A percentile compares a stretch with the other conserved stretches of the same genome.
phyloP scores from a whole-genome alignment of 2,888 invertebrate genomes.

The Synanthedon formicaeformis region DNA sequence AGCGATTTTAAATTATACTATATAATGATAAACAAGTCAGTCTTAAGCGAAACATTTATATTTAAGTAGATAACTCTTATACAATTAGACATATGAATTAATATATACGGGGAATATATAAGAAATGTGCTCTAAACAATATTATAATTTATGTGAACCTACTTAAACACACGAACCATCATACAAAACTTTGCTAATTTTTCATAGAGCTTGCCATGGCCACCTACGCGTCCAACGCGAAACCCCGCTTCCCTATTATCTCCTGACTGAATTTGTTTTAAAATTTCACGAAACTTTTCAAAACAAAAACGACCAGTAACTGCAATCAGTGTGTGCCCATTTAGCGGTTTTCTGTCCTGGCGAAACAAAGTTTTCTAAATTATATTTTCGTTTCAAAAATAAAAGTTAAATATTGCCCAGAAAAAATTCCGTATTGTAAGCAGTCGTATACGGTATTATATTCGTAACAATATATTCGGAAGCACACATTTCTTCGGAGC shows the following conservation, averaged over 20 bases:
- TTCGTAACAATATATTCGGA: slow-evolving; percentile 20
- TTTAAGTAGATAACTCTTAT: too few relatives aligned
- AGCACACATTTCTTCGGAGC: slow-evolving; percentile 27
- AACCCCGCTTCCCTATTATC: slow-evolving; percentile 63
- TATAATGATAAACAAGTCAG: too few relatives aligned
- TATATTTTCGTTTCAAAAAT: background rate
- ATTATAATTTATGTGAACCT: too few relatives aligned
- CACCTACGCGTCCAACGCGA: slow-evolving; percentile 58
- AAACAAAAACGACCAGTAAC: slow-evolving; percentile 19
- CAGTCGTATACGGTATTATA: background rate
- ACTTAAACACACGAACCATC: slow-evolving; percentile 10
- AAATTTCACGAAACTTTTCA: slow-evolving; percentile 40
- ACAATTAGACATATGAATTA: too few relatives aligned
- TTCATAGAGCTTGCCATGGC: slow-evolving; percentile 48
- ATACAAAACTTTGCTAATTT: slow-evolving; percentile 60
- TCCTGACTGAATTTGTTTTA: slow-evolving; percentile 56
- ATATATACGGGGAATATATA: too few relatives aligned
- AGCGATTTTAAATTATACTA: too few relatives aligned
- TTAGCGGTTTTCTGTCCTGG: background rate
- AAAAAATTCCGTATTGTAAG: background rate
- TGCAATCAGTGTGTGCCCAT: background rate
- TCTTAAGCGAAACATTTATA: too few relatives aligned
- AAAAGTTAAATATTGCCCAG: background rate
- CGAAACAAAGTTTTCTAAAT: background rate
- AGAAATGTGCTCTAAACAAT: too few relatives aligned